phyloP scores from a whole-genome alignment of 2,113 vertebrate species.

The Megaceryle maxima region DNA sequence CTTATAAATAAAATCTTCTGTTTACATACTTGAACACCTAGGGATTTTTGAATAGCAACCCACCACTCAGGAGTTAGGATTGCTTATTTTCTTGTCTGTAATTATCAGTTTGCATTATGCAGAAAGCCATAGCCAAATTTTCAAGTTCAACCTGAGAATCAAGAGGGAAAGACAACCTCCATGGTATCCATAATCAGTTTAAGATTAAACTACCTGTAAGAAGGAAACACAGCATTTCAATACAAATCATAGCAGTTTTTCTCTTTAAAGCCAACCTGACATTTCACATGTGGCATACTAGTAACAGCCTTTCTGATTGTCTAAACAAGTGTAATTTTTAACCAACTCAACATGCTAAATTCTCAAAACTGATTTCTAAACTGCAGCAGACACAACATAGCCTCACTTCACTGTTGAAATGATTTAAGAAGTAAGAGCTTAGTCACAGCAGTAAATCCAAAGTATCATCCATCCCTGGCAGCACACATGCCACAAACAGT shows the following conservation, averaged over 20 bases:
- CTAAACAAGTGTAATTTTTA: neutral
- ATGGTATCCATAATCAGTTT: neutral
- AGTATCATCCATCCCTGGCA: conserved; percentile 66
- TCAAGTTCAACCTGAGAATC: neutral
- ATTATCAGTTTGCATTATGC: neutral
- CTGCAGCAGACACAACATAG: conserved; percentile 41
- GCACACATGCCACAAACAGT: neutral
- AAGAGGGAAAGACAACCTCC: neutral
- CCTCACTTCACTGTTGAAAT: conserved; percentile 46
- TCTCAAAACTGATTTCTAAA: conserved; percentile 56
- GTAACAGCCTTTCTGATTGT: neutral
- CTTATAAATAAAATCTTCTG: neutral
- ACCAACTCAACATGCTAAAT: neutral
- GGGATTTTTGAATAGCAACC: neutral
- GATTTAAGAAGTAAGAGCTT: conserved; percentile 66
- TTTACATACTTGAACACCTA: neutral
- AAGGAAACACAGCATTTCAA: neutral
- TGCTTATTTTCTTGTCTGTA: neutral
- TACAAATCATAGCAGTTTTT: neutral
- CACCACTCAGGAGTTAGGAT: neutral
- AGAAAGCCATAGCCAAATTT: neutral
- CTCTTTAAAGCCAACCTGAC: neutral
- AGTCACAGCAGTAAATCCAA: conserved; percentile 70
- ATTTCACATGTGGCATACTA: neutral
- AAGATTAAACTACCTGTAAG: neutral